Evolutionary conservation across 2,888 invertebrate species (phyloP), one percentile per base, ranked within the genome.

Genomic region (Amaurobius ferox): DNA sequence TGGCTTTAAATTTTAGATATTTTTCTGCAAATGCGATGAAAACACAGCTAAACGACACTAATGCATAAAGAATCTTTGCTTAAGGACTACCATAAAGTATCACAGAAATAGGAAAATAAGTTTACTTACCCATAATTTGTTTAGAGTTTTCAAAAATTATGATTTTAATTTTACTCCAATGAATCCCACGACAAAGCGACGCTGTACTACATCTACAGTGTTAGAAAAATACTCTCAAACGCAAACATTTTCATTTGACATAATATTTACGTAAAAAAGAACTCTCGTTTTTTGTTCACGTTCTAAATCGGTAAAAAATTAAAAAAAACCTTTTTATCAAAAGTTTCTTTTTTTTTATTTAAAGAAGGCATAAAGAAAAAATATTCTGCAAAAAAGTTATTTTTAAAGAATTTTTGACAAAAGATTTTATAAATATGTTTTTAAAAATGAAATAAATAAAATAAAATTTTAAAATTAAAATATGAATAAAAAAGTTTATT

Each of bases 171-270:
- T 86, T 86, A 76, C 86, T 66, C 64, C 86, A 86, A 86, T 79
- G 79, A 68, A 48, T 86, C 74, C 66, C 79, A 79, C 86, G 86
- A 86, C 86, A 86, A 86, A 86, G 86, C 86, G 86, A 86, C 86
- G 86, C 86, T 79, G 86, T 86, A 86, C 86, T 86, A 86, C 86
- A 86, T 86, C 86, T 86, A 86, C 86, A 86, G 86, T 76, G 86
- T 86, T 79, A 73, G 79, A 79, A 85, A 55, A 76, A 86, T 79
- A 86, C 86, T 79, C 86, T 86, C 86, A 78, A 86, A 79, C 79
- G 71, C 77, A 79, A 86, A 73, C 78, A 79, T 86, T 86, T 61
- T 78, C 67, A 61, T 79, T 79, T 78, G 79, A 79, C 79, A 79
- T 73, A 78, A 73, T 86, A 86, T 79, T 86, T 86, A 70, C 74